phyloP scores from a whole-genome alignment of 2,888 invertebrate genomes.

The Sphaerophoria rueppellii region DNA sequence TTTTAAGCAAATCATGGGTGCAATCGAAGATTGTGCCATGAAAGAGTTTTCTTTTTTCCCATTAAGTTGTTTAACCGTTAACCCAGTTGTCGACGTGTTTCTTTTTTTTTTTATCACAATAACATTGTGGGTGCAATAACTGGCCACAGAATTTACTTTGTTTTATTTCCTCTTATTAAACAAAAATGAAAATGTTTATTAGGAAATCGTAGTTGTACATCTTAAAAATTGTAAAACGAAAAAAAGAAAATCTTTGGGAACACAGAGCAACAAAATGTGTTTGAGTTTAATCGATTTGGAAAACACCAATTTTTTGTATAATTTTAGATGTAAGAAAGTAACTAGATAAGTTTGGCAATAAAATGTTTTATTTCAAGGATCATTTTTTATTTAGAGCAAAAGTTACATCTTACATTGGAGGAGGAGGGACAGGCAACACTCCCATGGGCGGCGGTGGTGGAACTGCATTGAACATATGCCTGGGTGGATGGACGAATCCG shows the following conservation, averaged over 20 bases:
- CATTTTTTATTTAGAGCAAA: constrained; percentile 40
- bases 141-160: constrained; percentile 54
- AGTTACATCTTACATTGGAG: constrained; percentile 81
- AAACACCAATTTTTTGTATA: constrained; percentile 48
- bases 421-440: constrained; percentile 86
- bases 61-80: constrained; percentile 27
- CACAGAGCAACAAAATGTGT: constrained; percentile 3
- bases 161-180: constrained; percentile 26
- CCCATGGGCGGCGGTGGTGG: constrained; percentile 89
- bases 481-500: constrained; percentile 79
- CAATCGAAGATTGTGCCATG: constrained; percentile 55
- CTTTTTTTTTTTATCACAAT: constrained; percentile 4
- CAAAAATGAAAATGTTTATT: neutral
- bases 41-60: constrained; percentile 21
- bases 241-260: constrained; percentile 12
- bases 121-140: constrained; percentile 64
- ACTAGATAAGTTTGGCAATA: constrained; percentile 49
- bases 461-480: constrained; percentile 84
- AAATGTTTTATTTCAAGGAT: constrained; percentile 28
- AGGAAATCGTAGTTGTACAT: neutral
- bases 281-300: neutral
- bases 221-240: constrained; percentile 36
- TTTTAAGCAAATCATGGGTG: constrained; percentile 28
- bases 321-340: constrained; percentile 32
- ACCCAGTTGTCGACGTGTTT: neutral